These are phyloP conservation scores for Catocala fraxini DNA, from an alignment of 2,888 invertebrate species.

Conservation along the genomic window DNA sequence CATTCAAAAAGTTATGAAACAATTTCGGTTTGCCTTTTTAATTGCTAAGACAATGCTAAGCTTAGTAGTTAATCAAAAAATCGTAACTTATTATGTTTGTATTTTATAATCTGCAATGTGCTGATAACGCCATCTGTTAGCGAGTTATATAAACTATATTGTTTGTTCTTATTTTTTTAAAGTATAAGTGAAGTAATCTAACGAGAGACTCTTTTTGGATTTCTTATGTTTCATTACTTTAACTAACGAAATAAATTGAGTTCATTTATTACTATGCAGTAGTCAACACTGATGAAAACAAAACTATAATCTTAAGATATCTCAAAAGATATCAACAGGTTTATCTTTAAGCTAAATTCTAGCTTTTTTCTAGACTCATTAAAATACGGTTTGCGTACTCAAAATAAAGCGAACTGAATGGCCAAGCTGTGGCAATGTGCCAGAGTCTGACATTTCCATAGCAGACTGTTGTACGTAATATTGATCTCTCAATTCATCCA, in stretches of 20 bases:
- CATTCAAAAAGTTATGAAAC: conserved; percentile 6
- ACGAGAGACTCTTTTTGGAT: background rate
- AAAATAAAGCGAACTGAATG: conserved; percentile 73
- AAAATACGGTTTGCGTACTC: conserved; percentile 76
- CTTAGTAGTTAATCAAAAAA: conserved; percentile 28
- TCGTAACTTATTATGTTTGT: no score
- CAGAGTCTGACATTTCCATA: conserved; percentile 75
- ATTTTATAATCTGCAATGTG: conserved; percentile 42
- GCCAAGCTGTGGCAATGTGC: conserved; percentile 68
- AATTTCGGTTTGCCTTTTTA: conserved; percentile 11
- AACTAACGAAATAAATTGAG: no score
- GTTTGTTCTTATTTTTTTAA: no score
- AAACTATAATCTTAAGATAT: no score
- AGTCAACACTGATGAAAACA: no score
- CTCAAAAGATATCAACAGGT: conserved; percentile 45
- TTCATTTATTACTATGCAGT: no score
- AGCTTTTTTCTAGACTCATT: conserved; percentile 59
- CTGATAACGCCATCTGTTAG: conserved; percentile 52
- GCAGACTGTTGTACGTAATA: conserved; percentile 39
- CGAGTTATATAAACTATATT: conserved; percentile 27
- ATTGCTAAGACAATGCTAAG: conserved; percentile 31
- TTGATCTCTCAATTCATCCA: conserved; percentile 46
- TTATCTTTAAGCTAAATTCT: conserved; percentile 25
- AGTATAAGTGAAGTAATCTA: no score
- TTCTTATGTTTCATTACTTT: no score